A percentile compares a stretch with the other conserved stretches of the same genome.
Evolutionary conservation across 2,888 invertebrate species (phyloP).

Genomic region (Orthosia gothica): DNA sequence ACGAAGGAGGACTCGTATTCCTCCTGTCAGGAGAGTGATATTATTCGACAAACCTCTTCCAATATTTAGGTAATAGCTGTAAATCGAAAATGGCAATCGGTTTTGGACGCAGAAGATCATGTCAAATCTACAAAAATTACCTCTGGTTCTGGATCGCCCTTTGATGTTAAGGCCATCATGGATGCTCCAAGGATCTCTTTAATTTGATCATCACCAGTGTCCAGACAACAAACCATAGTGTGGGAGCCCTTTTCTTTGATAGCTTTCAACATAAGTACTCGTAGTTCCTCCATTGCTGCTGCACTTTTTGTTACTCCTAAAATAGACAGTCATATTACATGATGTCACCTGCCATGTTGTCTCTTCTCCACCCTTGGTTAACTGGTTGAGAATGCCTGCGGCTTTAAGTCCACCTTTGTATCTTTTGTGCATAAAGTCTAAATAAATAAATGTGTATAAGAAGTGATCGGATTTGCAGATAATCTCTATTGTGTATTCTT

Average conservation of each 20-base stretch:
- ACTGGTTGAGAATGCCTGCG: too few species aligned
- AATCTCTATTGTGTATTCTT: too few species aligned
- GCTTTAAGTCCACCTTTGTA: too few species aligned
- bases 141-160: constrained; percentile 35
- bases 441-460: too few species aligned
- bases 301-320: constrained; percentile 29
- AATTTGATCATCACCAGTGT: constrained; percentile 31
- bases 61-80: not conserved
- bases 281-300: constrained; percentile 42
- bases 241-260: constrained; percentile 24
- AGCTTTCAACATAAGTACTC: constrained; percentile 28
- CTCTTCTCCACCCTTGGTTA: too few species aligned
- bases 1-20: not conserved
- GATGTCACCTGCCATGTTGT: too few species aligned
- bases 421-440: too few species aligned
- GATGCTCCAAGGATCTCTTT: constrained; percentile 26
- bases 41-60: not conserved
- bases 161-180: constrained; percentile 25
- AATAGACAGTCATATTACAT: not conserved
- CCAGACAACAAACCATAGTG: constrained; percentile 37
- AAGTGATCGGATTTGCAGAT: too few species aligned
- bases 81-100: too few species aligned
- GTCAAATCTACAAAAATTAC: constrained; percentile 1
- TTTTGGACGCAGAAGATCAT: not conserved
- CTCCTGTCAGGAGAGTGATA: not conserved